Conservation (phyloP, 2,113 vertebrate genomes). For the Coturnix japonica region DNA sequence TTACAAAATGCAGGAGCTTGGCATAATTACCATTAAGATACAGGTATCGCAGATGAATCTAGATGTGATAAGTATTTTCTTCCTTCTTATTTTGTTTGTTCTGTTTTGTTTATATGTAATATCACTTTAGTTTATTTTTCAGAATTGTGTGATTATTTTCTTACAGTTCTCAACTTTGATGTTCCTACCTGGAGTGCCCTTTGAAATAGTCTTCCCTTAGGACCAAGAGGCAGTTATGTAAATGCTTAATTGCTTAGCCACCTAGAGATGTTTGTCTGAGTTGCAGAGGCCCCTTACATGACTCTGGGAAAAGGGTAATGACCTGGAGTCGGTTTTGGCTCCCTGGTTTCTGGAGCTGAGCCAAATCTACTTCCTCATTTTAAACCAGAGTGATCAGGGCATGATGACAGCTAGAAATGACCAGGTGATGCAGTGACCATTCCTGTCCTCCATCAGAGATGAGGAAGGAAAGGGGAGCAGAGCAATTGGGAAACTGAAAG, state of each 20-base stretch:
- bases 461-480: neutral
- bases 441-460: neutral
- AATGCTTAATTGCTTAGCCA: neutral
- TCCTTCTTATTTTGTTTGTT: neutral
- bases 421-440: neutral
- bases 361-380: neutral
- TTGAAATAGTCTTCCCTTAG: neutral
- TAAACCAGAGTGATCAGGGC: neutral
- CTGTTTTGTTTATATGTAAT: neutral
- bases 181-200: neutral
- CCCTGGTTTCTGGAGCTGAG: neutral
- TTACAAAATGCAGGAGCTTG: neutral
- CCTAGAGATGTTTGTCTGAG: neutral
- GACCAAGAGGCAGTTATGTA: neutral
- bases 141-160: neutral
- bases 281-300: neutral
- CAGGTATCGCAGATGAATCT: neutral
- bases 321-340: neutral
- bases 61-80: neutral
- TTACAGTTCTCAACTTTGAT: neutral
- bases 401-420: neutral
- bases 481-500: neutral
- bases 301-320: neutral
- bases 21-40: neutral
- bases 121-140: neutral